phyloP scores from a whole-genome alignment of 1,140 invertebrate genomes.

The Zaprionus capensis region DNA sequence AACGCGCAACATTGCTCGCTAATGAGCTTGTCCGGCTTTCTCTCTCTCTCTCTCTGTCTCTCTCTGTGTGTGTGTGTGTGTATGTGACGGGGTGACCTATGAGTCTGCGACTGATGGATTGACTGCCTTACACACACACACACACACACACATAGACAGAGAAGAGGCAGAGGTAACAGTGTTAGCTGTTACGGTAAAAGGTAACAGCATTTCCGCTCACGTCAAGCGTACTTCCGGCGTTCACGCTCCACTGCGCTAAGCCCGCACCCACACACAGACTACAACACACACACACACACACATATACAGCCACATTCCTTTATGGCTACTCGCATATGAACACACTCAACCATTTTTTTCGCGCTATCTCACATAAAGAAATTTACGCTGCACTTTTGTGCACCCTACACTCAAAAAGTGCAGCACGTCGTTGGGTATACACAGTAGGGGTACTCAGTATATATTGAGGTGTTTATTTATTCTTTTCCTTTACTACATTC shows the following conservation, averaged over 20 bases:
- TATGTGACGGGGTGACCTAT: background rate
- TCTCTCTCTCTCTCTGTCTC: background rate
- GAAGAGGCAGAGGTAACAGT: slow-evolving; percentile 16
- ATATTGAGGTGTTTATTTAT: no score
- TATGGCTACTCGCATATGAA: slow-evolving; percentile 4
- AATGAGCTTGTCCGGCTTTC: slow-evolving; percentile 16
- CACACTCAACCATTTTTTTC: slow-evolving; percentile 11
- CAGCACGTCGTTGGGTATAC: background rate
- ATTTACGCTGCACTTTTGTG: slow-evolving; percentile 1
- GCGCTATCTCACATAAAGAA: slow-evolving; percentile 6
- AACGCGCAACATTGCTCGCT: slow-evolving; percentile 18
- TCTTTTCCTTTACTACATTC: no score
- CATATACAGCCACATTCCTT: background rate
- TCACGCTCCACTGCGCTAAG: slow-evolving; percentile 35
- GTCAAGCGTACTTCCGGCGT: slow-evolving; percentile 36
- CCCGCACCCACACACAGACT: background rate
- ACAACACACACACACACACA: slow-evolving; percentile 5
- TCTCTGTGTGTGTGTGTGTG: background rate
- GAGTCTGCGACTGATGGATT: slow-evolving; percentile 8
- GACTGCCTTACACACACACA: background rate
- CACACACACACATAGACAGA: background rate
- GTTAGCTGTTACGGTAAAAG: slow-evolving; percentile 11
- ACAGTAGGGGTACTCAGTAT: no score
- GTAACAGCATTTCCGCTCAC: slow-evolving; percentile 46
- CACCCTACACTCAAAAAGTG: background rate